phyloP scores from a whole-genome alignment of 2,113 vertebrate species.

The Orycteropus afer region DNA sequence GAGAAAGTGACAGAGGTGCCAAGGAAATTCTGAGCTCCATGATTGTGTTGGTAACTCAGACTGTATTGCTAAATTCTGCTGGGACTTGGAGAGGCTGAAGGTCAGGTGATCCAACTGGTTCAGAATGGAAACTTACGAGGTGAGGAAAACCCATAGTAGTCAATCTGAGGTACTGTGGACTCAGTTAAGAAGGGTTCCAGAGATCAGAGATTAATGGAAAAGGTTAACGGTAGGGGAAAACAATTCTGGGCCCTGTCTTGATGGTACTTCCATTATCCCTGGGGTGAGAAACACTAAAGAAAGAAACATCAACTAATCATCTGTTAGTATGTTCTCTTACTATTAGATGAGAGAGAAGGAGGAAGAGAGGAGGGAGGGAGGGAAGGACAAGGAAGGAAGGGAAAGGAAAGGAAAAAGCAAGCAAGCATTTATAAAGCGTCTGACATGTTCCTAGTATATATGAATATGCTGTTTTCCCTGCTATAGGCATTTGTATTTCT shows the following conservation, averaged over 20 bases:
- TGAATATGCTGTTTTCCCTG: not conserved
- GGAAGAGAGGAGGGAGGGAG: not conserved
- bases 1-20: not conserved
- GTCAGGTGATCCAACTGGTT: not conserved
- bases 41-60: not conserved
- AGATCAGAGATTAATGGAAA: not conserved
- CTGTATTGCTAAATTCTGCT: not conserved
- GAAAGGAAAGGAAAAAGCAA: not conserved
- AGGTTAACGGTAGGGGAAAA: too few relatives aligned
- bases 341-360: not conserved
- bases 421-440: not conserved
- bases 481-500: not conserved
- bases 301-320: too few relatives aligned
- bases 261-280: too few relatives aligned
- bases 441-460: not conserved
- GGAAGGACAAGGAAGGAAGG: too few relatives aligned
- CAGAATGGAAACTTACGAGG: not conserved
- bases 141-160: not conserved
- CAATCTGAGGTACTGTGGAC: not conserved
- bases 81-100: not conserved
- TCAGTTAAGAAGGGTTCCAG: not conserved
- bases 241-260: too few relatives aligned
- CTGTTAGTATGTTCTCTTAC: too few relatives aligned
- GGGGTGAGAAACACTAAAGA: not conserved
- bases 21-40: slow-evolving; percentile 3